Conservation (phyloP, 1,140 invertebrate species). For the Coboldia fuscipes region DNA sequence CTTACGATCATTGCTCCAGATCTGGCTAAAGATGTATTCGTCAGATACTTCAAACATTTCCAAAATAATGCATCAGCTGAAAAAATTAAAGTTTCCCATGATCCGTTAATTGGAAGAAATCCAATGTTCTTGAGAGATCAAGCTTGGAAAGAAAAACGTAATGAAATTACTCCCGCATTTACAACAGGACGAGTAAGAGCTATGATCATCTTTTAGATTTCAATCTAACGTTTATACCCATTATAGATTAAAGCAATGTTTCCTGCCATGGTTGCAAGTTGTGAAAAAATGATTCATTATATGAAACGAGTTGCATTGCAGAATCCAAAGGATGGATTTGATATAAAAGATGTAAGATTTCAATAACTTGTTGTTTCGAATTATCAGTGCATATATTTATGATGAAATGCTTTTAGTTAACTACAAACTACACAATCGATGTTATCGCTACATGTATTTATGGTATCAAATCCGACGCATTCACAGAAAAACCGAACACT, state of each 20-base stretch:
- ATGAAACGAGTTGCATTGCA: background rate
- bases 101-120: conserved; percentile 22
- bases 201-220: background rate
- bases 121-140: conserved; percentile 23
- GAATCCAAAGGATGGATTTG: background rate
- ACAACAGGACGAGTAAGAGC: conserved; percentile 21
- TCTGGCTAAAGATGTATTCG: conserved; percentile 24
- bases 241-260: background rate
- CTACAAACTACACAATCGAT: conserved; percentile 23
- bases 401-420: conserved; percentile 8
- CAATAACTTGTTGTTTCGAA: background rate
- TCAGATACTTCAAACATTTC: conserved; percentile 25
- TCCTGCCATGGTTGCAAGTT: background rate
- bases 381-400: background rate
- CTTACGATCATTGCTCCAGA: conserved; percentile 26
- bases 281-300: background rate
- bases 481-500: conserved; percentile 7
- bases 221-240: background rate
- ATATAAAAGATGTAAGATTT: background rate
- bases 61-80: conserved; percentile 16
- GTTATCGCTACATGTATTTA: conserved; percentile 25
- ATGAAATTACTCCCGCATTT: conserved; percentile 27
- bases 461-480: conserved; percentile 21
- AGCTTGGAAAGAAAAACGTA: conserved; percentile 28
- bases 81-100: conserved; percentile 10